Conservation (phyloP, 1,140 invertebrate genomes). For the Aphidius gifuensis region DNA sequence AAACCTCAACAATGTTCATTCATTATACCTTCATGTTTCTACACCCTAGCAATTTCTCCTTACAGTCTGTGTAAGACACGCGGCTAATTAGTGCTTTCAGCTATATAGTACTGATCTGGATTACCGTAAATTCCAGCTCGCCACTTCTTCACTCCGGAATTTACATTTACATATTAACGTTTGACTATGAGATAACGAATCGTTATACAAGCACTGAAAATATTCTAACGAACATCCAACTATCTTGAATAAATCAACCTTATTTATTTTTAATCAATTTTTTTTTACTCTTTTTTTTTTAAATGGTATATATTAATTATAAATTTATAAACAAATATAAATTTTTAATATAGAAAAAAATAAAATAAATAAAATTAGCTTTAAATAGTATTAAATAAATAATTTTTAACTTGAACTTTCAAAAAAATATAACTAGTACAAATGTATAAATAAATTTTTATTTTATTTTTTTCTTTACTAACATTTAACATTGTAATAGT, state of each 20-base stretch:
- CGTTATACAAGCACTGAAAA: neutral
- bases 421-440: no score
- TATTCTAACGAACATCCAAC: neutral
- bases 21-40: neutral
- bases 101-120: conserved; percentile 7
- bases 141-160: neutral
- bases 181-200: conserved; percentile 17
- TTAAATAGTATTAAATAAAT: no score
- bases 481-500: no score
- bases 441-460: no score
- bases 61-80: conserved; percentile 22
- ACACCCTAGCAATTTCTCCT: neutral
- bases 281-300: no score
- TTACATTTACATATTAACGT: conserved; percentile 29
- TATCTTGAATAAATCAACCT: neutral
- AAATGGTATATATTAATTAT: no score
- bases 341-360: neutral
- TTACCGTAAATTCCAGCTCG: neutral
- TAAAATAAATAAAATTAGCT: no score
- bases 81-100: conserved; percentile 32
- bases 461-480: no score
- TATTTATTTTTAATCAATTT: no score
- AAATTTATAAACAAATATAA: neutral
- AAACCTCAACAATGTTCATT: neutral
- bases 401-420: no score